phyloP scores from a whole-genome alignment of 2,888 invertebrate genomes.

The Leptarthrus brevirostris region DNA sequence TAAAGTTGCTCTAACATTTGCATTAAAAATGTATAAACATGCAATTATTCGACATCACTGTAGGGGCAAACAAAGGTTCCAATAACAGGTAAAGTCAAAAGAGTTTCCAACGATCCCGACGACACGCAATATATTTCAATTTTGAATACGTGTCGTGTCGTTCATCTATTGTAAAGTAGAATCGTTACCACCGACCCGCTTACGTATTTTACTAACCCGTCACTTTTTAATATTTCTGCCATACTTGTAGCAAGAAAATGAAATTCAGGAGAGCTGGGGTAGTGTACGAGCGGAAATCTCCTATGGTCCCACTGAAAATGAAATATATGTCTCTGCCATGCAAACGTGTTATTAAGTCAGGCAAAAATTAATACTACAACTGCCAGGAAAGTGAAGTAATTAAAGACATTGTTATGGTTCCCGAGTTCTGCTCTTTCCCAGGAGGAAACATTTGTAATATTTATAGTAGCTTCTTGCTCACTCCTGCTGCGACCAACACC shows the following conservation, averaged over 20 bases:
- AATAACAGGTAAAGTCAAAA: neutral
- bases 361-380: conserved; percentile 53
- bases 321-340: conserved; percentile 52
- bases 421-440: neutral
- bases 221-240: conserved; percentile 37
- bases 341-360: conserved; percentile 52
- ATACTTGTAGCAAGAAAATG: conserved; percentile 23
- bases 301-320: conserved; percentile 39
- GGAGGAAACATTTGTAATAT: neutral
- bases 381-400: conserved; percentile 53
- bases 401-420: conserved; percentile 51
- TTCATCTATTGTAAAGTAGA: conserved; percentile 4
- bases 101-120: conserved; percentile 2
- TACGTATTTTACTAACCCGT: conserved; percentile 18
- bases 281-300: conserved; percentile 29
- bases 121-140: conserved; percentile 27
- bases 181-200: neutral
- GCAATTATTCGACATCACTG: conserved; percentile 23
- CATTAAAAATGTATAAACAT: too few relatives aligned
- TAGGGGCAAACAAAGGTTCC: conserved; percentile 10
- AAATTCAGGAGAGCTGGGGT: neutral
- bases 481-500: neutral
- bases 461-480: neutral
- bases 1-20: too few relatives aligned
- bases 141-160: neutral